These are phyloP conservation scores for Sebastes cheni DNA, from an alignment of 2,797 vertebrate species.

Conservation along the genomic window DNA sequence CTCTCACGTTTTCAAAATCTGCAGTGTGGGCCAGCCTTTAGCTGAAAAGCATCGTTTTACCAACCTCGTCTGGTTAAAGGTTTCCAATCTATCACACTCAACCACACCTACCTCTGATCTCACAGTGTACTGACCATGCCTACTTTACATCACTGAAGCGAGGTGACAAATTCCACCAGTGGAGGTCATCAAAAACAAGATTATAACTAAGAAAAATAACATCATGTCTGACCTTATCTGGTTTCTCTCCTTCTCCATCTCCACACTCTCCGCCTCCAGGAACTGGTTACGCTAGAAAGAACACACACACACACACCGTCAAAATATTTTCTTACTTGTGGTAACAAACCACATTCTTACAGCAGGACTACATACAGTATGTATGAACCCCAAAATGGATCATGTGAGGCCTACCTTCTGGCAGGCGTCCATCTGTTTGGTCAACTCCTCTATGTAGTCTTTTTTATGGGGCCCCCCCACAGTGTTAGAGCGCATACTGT, in stretches of 20 bases:
- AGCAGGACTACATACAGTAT: neutral
- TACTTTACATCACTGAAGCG: neutral
- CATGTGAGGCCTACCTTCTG: slow-evolving; percentile 66
- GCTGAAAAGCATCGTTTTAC: neutral
- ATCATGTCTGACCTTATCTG: slow-evolving; percentile 76
- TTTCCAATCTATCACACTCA: neutral
- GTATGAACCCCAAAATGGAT: neutral
- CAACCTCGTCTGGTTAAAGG: neutral
- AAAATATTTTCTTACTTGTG: neutral
- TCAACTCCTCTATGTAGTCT: slow-evolving; percentile 83
- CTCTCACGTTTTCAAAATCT: too few species aligned
- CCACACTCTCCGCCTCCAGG: slow-evolving; percentile 84
- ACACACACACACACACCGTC: neutral
- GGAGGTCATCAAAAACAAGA: neutral
- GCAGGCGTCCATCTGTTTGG: slow-evolving; percentile 75
- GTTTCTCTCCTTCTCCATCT: slow-evolving; percentile 84
- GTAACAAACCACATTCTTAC: neutral
- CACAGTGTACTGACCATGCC: neutral
- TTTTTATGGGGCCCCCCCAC: slow-evolving; percentile 67
- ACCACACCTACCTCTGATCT: neutral
- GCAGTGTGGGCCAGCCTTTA: too few species aligned
- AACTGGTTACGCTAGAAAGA: slow-evolving; percentile 82
- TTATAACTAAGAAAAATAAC: rapidly evolving
- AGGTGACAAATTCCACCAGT: neutral
- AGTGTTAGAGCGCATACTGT: slow-evolving; percentile 62